These are phyloP conservation scores for Aphelenchoides fujianensis DNA, from an alignment of 1,140 invertebrate species.

Conservation along the genomic window DNA sequence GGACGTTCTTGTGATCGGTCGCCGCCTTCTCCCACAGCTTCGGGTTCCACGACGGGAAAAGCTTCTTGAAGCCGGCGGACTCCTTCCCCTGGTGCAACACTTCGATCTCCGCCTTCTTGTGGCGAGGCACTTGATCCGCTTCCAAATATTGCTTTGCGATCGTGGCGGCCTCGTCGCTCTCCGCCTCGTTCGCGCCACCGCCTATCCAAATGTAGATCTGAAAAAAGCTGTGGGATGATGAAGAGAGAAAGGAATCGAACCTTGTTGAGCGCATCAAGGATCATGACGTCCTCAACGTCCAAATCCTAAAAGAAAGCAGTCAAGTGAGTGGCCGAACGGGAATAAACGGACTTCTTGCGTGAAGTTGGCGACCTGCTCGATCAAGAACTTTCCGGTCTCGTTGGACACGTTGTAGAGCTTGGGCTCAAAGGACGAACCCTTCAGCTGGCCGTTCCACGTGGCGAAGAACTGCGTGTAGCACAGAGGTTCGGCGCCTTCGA, in stretches of 20 bases:
- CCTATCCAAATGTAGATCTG: conserved; percentile 78
- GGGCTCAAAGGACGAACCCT: conserved; percentile 57
- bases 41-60: conserved; percentile 59
- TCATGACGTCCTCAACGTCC: conserved; percentile 80
- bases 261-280: conserved; percentile 72
- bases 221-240: conserved; percentile 40
- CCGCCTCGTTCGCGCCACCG: conserved; percentile 70
- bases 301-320: conserved; percentile 70
- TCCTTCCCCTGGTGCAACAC: conserved; percentile 56
- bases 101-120: conserved; percentile 54
- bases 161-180: conserved; percentile 68
- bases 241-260: no score
- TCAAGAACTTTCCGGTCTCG: conserved; percentile 61
- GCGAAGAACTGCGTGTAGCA: conserved; percentile 53
- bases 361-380: conserved; percentile 73
- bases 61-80: conserved; percentile 57
- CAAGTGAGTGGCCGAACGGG: no score
- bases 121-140: conserved; percentile 50
- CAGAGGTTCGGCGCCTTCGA: conserved; percentile 56
- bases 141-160: conserved; percentile 64
- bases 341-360: conserved; percentile 62
- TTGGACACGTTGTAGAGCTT: conserved; percentile 71
- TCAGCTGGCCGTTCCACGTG: conserved; percentile 50
- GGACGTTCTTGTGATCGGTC: conserved; percentile 45
- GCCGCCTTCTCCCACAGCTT: conserved; percentile 54